Conservation (phyloP, 2,797 vertebrate genomes). For the Lemur catta region DNA sequence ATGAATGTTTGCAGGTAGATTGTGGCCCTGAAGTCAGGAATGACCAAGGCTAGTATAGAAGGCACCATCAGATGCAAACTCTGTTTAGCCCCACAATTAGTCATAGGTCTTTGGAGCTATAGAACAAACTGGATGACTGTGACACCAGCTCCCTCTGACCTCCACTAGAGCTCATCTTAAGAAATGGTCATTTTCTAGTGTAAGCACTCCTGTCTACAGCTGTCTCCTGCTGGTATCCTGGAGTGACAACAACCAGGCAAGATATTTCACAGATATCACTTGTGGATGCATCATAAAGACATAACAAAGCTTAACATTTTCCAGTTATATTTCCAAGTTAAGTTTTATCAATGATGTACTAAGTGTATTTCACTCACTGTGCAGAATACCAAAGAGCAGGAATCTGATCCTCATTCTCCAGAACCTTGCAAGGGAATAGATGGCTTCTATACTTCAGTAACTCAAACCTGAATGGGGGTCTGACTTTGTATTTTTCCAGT, state of each 20-base stretch:
- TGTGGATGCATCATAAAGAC: neutral
- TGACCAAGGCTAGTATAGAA: neutral
- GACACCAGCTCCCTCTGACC: neutral
- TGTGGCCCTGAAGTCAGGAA: neutral
- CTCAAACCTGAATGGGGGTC: neutral
- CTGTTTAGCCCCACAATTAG: neutral
- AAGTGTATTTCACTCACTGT: neutral
- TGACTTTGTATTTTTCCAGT: conserved; percentile 67
- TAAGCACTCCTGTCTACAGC: neutral
- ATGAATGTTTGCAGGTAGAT: neutral
- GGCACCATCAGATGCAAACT: neutral
- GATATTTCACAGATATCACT: neutral
- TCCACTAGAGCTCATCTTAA: neutral
- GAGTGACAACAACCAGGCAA: neutral
- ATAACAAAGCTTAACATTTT: neutral
- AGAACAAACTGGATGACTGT: neutral
- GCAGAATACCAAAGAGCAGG: neutral
- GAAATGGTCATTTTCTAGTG: neutral
- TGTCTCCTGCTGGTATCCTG: neutral
- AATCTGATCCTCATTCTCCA: neutral
- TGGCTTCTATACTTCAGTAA: neutral
- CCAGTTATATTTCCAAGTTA: neutral
- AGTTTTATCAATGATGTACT: neutral
- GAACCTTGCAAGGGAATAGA: neutral
- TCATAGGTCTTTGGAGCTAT: neutral